Evolutionary conservation across 2,113 vertebrate species (phyloP), one percentile per base, ranked within the genome.

Genomic region (Ammodytes dubius): DNA sequence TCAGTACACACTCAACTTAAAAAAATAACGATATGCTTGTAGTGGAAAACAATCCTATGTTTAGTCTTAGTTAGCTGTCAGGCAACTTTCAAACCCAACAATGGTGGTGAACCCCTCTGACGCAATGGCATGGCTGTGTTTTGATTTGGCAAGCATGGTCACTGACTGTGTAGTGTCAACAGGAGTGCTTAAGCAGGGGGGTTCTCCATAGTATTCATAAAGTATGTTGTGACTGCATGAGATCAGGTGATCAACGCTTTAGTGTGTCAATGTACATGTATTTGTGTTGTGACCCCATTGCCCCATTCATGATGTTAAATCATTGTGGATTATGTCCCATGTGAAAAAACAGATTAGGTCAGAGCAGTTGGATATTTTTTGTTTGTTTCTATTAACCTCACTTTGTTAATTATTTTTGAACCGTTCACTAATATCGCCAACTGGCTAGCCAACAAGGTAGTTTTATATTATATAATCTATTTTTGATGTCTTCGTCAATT

Each of bases 51-150:
- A 70, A 74, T 70, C 58, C 58, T 3, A 15, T 46, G 58, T 54
- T 80, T 43, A 69, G n/a, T 74, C 14, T 40, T 3, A 8, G 37
- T 40, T 42, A 40, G 58, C 63, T 52, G 59, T 58, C 68, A 76
- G 59, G 43, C 49, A 87, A 85, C 70, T 77, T 76, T 71, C 10
- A 4, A 77, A 68, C 46, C 27, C 50, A 84, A 79, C 56, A 87
- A 81, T 89, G 83, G 52, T 60, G 70, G 56, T 57, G 49, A 80
- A 77, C 66, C 82, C 78, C 85, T 81, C 65, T 88, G 73, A 87
- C 49, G 86, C 87, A 90, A 86, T 59, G 73, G 65, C 72, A 58
- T 65, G 83, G 76, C 83, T 67, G 49, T 93, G 91, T 95, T 95
- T 92, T 95, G 92, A 93, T 91, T 81, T 0, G 69, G 65, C 53